Evolutionary conservation across 2,113 vertebrate genomes (phyloP).

Genomic region (Ceyx cyanopectus): DNA sequence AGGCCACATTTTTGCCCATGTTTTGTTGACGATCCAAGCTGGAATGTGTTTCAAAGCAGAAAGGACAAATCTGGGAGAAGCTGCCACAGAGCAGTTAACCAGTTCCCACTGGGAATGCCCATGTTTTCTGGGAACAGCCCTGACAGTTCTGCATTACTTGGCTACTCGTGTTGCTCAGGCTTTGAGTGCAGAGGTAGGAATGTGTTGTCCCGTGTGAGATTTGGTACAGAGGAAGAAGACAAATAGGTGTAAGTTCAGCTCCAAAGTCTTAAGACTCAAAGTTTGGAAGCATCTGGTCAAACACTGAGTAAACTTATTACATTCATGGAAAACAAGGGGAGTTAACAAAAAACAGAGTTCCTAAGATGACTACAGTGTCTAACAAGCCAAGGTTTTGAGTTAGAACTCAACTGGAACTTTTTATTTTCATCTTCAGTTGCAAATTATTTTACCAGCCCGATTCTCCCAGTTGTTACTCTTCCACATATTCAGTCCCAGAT

Average conservation of each 20-base stretch:
- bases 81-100: not conserved
- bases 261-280: not conserved
- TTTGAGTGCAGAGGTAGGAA: not conserved
- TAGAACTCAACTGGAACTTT: not conserved
- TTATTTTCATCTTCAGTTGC: not conserved
- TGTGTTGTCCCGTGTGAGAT: not conserved
- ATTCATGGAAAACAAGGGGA: not conserved
- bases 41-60: not conserved
- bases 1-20: not conserved
- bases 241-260: not conserved
- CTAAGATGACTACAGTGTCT: not conserved
- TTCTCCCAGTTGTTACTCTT: not conserved
- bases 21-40: not conserved
- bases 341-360: not conserved
- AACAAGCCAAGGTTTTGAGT: not conserved
- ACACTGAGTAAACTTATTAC: not conserved
- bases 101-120: not conserved
- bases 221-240: not conserved
- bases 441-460: not conserved
- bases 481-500: accelerated
- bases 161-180: not conserved
- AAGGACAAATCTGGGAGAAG: not conserved
- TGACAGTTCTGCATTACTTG: not conserved
- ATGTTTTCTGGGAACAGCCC: not conserved
- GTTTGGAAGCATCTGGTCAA: not conserved